Evolutionary conservation across 2,797 vertebrate species (phyloP), one percentile per base, ranked within the genome.

Genomic region (Agapornis canus): DNA sequence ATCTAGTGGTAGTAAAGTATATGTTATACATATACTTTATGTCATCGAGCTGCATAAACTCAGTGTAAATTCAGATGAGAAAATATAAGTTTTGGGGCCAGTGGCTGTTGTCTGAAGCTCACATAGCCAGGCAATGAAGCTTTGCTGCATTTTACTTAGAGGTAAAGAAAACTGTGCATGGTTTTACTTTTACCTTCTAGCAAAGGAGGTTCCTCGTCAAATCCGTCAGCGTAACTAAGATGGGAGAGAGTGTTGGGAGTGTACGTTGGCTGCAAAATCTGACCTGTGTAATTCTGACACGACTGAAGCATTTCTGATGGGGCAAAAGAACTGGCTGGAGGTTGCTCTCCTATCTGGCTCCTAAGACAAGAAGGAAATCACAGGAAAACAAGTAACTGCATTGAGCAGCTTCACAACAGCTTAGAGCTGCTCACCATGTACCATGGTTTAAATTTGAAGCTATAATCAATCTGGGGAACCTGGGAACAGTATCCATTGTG

Each of bases 121-220:
- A 7, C 22, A 66, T 0, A 26, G 43, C 2, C 26, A 64, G 26
- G 37, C 12, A 61, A 12, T 35, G 43, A 57, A 57, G 31, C 40
- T 84, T 57, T 52, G 29, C 32, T 69, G 49, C 17, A 16, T 2
- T 45, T 79, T 42, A 20, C 37, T 68, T 17, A 6, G 40, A 6
- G 37, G 47, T 35, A 72, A 39, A 47, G n/a, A 25, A 54, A 83
- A 69, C 35, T 29, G 0, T 20, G 49, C 3, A 5, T 16, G 43
- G 40, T 15, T 85, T 90, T 42, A 31, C 26, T 86, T 92, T 96
- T 97, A 98, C 97, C 98, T 98, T 98, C 98, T 35, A 98, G 90
- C 93, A 98, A 96, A 86, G 98, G 97, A 90, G 97, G 98, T 27
- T 98, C 98, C 90, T 98, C 97, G 0, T 98, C 98, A 96, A 97